Evolutionary conservation across 2,113 vertebrate species (phyloP), one percentile per base, ranked within the genome.

Genomic region (Entosphenus tridentatus): DNA sequence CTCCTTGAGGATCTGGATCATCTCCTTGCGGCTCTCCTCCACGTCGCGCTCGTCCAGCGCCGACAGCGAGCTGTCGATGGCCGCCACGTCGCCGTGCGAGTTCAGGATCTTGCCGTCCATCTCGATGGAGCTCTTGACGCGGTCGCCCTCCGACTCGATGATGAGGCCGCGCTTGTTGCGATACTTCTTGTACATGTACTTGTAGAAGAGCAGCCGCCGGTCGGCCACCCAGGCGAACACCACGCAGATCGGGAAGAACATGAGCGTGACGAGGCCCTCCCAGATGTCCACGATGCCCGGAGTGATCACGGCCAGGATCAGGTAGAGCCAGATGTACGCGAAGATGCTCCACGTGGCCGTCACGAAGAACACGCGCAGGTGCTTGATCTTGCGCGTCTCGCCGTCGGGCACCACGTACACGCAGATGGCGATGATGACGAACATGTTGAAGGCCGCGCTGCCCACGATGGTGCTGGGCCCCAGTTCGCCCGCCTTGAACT

Each of bases 391-490:
- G 69, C 82, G 79, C 3, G 75, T 77, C 72, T 87, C 83, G 1
- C 80, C 84, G 8, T 85, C 84, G 1, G 85, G 85, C 71, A 87
- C 84, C 68, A 85, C 84, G 2, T 80, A 78, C 68, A 87, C 80
- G 21, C 85, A 87, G 71, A 86, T 72, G 13, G 83, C 85, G 2
- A 87, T 85, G 71, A 87, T 87, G 14, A 87, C 80, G 71, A 87
- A 86, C 85, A 87, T 86, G 78, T 86, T 87, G 74, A 87, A 87
- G 1, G 85, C 85, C 4, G 85, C 85, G 1, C 84, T 86, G 72
- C 85, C 85, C 56, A 87, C 83, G 1, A 87, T 87, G 70, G 85
- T 87, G 77, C 82, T 84, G 56, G 85, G 84, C 8, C 85, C 85
- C 71, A 87, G 77, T 71, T 84, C 8, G 2, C 85, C 85, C 0